These are phyloP conservation scores for Synanthedon vespiformis DNA, from an alignment of 2,888 invertebrate species.

Conservation along the genomic window DNA sequence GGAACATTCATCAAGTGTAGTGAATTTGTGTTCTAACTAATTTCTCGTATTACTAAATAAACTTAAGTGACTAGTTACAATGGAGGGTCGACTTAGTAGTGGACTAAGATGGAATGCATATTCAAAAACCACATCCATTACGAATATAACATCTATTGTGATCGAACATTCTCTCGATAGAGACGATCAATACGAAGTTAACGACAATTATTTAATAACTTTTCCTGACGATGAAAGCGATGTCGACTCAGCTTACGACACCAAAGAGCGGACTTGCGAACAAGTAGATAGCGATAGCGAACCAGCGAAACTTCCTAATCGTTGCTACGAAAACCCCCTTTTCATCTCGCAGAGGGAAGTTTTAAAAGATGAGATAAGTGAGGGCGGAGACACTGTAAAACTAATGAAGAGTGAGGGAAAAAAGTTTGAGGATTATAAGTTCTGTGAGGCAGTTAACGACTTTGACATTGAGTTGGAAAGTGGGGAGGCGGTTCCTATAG, in stretches of 20 bases:
- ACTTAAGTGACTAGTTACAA: conserved; percentile 18
- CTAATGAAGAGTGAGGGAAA: conserved; percentile 51
- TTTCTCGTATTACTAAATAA: conserved; percentile 15
- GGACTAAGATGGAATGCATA: conserved; percentile 43
- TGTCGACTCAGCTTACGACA: conserved; percentile 21
- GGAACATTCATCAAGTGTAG: conserved; percentile 15
- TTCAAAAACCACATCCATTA: conserved; percentile 23
- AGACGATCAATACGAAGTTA: conserved; percentile 24
- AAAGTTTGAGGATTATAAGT: conserved; percentile 58
- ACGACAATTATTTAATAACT: conserved; percentile 45
- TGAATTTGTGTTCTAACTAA: conserved; percentile 25
- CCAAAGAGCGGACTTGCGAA: conserved; percentile 9
- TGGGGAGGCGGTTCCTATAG: conserved; percentile 52
- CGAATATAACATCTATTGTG: conserved; percentile 24
- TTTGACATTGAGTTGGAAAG: conserved; percentile 57
- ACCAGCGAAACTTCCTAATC: conserved; percentile 31
- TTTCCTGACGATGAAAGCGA: conserved; percentile 40
- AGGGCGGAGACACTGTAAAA: conserved; percentile 34
- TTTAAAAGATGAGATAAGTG: conserved; percentile 47
- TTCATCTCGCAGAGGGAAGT: conserved; percentile 44
- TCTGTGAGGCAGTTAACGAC: conserved; percentile 57
- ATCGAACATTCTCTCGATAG: conserved; percentile 24
- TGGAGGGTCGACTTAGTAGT: conserved; percentile 46
- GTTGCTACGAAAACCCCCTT: conserved; percentile 47
- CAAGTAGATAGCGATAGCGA: conserved; percentile 11